phyloP scores from a whole-genome alignment of 2,797 vertebrate genomes.

The Borostomias antarcticus region DNA sequence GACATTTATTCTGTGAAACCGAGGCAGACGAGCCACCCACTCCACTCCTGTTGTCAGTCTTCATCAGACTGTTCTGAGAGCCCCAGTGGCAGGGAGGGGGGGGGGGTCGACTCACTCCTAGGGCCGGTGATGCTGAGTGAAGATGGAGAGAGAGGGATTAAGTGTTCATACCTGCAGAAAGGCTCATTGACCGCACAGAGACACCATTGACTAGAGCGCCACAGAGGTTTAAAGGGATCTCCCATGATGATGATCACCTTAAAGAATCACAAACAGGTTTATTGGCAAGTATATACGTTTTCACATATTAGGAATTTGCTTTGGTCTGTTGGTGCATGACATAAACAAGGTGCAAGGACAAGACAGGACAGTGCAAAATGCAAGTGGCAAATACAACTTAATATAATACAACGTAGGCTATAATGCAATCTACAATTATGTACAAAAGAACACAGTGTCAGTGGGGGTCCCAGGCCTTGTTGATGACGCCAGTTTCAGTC shows the following conservation, averaged over 20 bases:
- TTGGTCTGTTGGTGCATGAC: too few species aligned
- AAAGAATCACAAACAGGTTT: too few species aligned
- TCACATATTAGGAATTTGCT: too few species aligned
- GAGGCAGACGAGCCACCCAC: conserved; percentile 4
- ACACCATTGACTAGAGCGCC: conserved; percentile 1
- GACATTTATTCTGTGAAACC: conserved; percentile 3
- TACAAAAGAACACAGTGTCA: too few species aligned
- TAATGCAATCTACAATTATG: too few species aligned
- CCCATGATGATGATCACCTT: not conserved
- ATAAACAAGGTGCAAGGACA: too few species aligned
- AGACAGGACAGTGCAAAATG: too few species aligned
- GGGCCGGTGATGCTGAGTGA: conserved; percentile 13
- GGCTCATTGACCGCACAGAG: not conserved
- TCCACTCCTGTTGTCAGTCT: conserved; percentile 9
- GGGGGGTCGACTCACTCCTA: not conserved
- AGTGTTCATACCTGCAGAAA: not conserved
- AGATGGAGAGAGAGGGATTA: conserved; percentile 7
- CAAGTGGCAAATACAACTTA: too few species aligned
- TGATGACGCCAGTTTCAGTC: too few species aligned
- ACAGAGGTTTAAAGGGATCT: conserved; percentile 11
- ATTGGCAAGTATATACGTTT: too few species aligned
- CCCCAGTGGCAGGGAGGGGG: not conserved
- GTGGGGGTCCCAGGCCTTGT: too few species aligned
- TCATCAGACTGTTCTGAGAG: conserved; percentile 29
- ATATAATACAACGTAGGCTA: too few species aligned